phyloP scores from a whole-genome alignment of 1,140 invertebrate genomes.

The Scaptodrosophila lebanonensis region DNA sequence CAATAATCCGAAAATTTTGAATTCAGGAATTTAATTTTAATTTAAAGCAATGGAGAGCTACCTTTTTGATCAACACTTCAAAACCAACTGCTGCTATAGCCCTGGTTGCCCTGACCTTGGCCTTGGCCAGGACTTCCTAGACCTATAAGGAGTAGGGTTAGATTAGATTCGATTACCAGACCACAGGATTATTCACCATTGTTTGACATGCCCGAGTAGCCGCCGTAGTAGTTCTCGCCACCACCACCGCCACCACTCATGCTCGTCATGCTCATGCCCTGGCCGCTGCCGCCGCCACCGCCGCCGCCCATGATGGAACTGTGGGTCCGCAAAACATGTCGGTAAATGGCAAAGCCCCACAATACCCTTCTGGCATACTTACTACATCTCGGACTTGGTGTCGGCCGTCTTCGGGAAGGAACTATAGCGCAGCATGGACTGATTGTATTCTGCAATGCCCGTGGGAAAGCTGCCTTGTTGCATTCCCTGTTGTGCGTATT shows the following conservation, averaged over 20 bases:
- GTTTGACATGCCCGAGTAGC: conserved; percentile 7
- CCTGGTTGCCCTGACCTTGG: neutral
- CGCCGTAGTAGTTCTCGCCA: conserved; percentile 13
- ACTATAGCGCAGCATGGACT: conserved; percentile 37
- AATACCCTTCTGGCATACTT: neutral
- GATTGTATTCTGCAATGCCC: conserved; percentile 41
- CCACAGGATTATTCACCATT: conserved; percentile 44
- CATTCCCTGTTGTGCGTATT: conserved; percentile 7
- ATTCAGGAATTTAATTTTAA: no score
- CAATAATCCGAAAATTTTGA: no score
- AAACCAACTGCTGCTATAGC: no score
- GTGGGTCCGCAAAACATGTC: no score
- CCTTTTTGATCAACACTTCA: no score
- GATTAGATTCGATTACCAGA: neutral
- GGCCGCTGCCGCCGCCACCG: neutral
- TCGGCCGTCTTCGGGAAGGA: conserved; percentile 14
- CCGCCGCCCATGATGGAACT: conserved; percentile 2
- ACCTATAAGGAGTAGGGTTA: conserved; percentile 4
- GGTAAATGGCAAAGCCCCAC: no score
- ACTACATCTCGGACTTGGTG: neutral
- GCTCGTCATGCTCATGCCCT: conserved; percentile 2
- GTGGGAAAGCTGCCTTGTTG: neutral
- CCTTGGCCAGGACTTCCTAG: conserved; percentile 11
- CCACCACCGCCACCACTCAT: conserved; percentile 7
- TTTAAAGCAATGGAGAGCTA: neutral